phyloP scores from a whole-genome alignment of 2,888 invertebrate species.

The Lithophane socia region DNA sequence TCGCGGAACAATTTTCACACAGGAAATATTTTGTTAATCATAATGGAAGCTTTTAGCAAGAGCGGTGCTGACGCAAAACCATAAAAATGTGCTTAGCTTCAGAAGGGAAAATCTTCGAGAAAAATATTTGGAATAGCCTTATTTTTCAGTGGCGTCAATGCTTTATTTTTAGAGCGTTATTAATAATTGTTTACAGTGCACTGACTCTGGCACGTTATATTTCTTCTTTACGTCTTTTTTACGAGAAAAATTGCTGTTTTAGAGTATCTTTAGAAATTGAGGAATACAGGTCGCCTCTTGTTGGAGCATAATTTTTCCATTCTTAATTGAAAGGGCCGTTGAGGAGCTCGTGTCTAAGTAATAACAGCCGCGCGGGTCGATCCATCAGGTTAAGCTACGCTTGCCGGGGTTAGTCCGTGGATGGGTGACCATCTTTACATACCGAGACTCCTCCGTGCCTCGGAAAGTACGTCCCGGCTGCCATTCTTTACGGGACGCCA shows the following conservation, averaged over 20 bases:
- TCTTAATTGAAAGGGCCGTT: background rate
- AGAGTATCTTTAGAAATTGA: background rate
- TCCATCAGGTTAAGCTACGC: no score
- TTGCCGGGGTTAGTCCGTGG: no score
- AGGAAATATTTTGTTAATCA: constrained; percentile 20
- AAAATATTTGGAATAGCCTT: constrained; percentile 60
- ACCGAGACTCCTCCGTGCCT: no score
- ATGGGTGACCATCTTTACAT: no score
- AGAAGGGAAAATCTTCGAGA: constrained; percentile 36
- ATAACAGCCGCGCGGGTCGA: no score
- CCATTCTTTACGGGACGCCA: no score
- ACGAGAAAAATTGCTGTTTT: constrained; percentile 22
- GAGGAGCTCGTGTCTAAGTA: no score
- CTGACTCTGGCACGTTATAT: constrained; percentile 51
- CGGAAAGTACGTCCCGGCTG: no score
- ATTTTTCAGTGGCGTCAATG: constrained; percentile 63
- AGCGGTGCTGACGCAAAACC: constrained; percentile 41
- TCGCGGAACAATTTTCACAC: constrained; percentile 10
- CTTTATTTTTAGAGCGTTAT: constrained; percentile 61
- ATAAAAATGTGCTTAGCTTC: constrained; percentile 44
- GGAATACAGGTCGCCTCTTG: background rate
- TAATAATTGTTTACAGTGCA: constrained; percentile 66
- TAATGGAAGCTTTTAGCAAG: constrained; percentile 39
- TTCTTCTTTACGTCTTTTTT: constrained; percentile 45
- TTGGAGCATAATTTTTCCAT: background rate